A percentile compares a stretch with the other conserved stretches of the same genome.
phyloP scores from a whole-genome alignment of 2,797 vertebrate species.

The Monodelphis domestica region DNA sequence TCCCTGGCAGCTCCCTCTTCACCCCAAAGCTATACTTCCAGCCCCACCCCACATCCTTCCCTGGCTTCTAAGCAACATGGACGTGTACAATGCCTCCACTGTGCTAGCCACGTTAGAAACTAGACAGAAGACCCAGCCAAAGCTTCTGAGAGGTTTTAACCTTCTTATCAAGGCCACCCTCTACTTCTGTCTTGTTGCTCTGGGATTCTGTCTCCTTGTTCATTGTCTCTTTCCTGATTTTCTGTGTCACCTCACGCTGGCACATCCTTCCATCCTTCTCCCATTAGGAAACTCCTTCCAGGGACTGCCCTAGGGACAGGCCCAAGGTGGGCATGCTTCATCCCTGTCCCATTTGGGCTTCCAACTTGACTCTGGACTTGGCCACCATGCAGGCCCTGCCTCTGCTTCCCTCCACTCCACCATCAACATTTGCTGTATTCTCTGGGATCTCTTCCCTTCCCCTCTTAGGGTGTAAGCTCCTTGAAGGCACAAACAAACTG shows the following conservation, averaged over 20 bases:
- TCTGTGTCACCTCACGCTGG: neutral
- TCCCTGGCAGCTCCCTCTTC: neutral
- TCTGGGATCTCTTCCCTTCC: too few species aligned
- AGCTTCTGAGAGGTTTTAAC: neutral
- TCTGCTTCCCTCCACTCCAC: neutral
- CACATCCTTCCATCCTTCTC: neutral
- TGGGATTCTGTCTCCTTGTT: neutral
- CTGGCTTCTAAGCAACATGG: too few species aligned
- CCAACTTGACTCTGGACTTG: neutral
- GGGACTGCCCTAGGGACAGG: neutral
- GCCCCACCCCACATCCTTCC: too few species aligned
- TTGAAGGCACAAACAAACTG: too few species aligned
- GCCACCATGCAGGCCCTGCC: neutral
- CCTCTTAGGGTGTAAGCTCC: too few species aligned
- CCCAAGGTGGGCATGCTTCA: too few species aligned
- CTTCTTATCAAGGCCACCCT: neutral
- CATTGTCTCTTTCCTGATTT: neutral
- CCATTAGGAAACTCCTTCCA: neutral
- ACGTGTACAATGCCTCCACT: neutral
- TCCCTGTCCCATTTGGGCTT: neutral
- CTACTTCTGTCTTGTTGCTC: neutral
- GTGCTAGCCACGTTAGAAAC: neutral
- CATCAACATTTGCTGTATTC: too few species aligned
- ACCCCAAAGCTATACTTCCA: neutral
- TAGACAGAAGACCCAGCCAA: neutral